Evolutionary conservation across 2,797 vertebrate genomes (phyloP), one percentile per base, ranked within the genome.

Genomic region (Mormyrus hasselquistii): DNA sequence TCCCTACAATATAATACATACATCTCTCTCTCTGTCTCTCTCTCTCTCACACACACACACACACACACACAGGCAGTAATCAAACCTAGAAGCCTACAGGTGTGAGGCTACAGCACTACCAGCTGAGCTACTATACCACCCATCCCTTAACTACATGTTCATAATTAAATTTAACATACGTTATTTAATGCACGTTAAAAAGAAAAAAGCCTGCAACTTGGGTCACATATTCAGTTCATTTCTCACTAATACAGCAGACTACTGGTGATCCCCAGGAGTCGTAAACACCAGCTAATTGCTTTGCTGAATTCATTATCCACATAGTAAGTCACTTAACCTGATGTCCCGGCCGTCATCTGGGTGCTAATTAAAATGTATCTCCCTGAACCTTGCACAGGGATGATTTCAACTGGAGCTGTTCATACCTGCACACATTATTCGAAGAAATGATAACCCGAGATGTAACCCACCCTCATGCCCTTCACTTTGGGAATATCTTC

Each of bases 241-340:
- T 44, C 79, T 83, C 41, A 44, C 79, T 83, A 49, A 84, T 14
- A 52, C 44, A 52, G n/a, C 10, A 25, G 9, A 25, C 82, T n/a
- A 49, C 10, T 22, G 16, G 52, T 29, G 82, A 84, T 52, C 22
- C 49, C 49, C 82, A 84, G 49, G 49, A 82, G 76, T 7, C 7
- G 47, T 84, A 49, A 84, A 84, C 82, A 49, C 52, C 49, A 84
- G 44, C 65, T 65, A 62, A 88, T 88, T 55, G n/a, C 44, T 76
- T 88, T 88, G 22, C 49, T 84, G 82, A 84, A 84, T 84, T 84
- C 76, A 44, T 82, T 82, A 84, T 29, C 44, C n/a, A n/a, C 82
- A 84, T 29, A 52, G 44, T 52, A 52, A 84, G 82, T 84, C 82
- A 84, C 82, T 84, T 84, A 57, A 65, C 34, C 57, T 87, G 53